These are phyloP conservation scores for Bombyx mori DNA, from an alignment of 1,140 invertebrate genomes.

Conservation along the genomic window ASM3026992v2 NC_085123.1:4213001-4213500, in stretches of 20 bases:
- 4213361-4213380: conserved; percentile 22
- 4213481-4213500: too few relatives aligned
- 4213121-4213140: conserved; percentile 14
- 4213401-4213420: too few relatives aligned
- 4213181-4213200: conserved; percentile 2
- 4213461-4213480: too few relatives aligned
- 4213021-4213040: conserved; percentile 36
- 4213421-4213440: too few relatives aligned
- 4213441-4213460: too few relatives aligned
- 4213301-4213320: too few relatives aligned
- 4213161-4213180: conserved; percentile 13
- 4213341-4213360: conserved; percentile 38
- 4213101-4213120: conserved; percentile 45
- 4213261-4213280: conserved; percentile 23
- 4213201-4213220: neutral
- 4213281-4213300: conserved; percentile 19
- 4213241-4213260: conserved; percentile 7
- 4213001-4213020: conserved; percentile 50
- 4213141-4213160: conserved; percentile 12
- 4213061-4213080: conserved; percentile 15
- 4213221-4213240: conserved; percentile 2
- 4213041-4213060: conserved; percentile 35
- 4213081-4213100: conserved; percentile 3
- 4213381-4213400: conserved; percentile 10
- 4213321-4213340: conserved; percentile 21